Percentiles rank a stretch among this genome's conserved stretches.
These are phyloP conservation scores for Meiosimyza platycephala DNA, from an alignment of 2,888 invertebrate genomes.

Conservation along the genomic window DNA sequence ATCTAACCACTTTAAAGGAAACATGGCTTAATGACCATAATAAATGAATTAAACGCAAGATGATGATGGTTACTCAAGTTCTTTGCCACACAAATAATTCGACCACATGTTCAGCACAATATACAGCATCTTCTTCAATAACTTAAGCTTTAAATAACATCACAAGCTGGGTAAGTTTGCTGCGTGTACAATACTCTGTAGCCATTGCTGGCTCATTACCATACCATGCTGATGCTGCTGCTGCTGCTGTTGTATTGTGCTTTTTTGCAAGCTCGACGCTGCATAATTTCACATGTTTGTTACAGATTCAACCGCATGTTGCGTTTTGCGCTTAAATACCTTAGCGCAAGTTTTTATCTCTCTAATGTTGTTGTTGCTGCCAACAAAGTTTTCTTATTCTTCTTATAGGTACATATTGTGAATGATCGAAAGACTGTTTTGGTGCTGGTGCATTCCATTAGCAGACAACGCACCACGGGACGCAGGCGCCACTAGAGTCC, in stretches of 20 bases:
- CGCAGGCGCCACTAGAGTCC: constrained; percentile 65
- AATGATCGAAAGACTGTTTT: background rate
- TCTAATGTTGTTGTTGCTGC: constrained; percentile 1
- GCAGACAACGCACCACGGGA: constrained; percentile 67
- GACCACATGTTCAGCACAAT: background rate
- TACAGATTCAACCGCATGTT: constrained; percentile 23
- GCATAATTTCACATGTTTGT: constrained; percentile 21
- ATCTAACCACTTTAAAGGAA: too few species aligned
- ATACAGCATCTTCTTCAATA: background rate
- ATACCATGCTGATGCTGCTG: background rate
- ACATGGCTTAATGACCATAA: constrained; percentile 21
- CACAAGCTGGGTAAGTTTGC: background rate
- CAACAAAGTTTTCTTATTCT: background rate
- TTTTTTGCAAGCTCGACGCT: background rate
- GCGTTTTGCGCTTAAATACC: constrained; percentile 23
- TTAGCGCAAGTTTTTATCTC: background rate
- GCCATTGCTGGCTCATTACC: constrained; percentile 14
- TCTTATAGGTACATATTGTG: too few species aligned
- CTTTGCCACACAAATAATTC: background rate
- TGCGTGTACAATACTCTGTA: background rate
- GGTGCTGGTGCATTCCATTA: constrained; percentile 52
- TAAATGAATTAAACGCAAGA: constrained; percentile 8
- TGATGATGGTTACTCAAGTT: background rate
- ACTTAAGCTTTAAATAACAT: background rate
- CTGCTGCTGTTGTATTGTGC: background rate